A percentile compares a stretch with the other conserved stretches of the same genome.
Conservation (phyloP, 2,113 vertebrate species). For the Gopherus flavomarginatus region DNA sequence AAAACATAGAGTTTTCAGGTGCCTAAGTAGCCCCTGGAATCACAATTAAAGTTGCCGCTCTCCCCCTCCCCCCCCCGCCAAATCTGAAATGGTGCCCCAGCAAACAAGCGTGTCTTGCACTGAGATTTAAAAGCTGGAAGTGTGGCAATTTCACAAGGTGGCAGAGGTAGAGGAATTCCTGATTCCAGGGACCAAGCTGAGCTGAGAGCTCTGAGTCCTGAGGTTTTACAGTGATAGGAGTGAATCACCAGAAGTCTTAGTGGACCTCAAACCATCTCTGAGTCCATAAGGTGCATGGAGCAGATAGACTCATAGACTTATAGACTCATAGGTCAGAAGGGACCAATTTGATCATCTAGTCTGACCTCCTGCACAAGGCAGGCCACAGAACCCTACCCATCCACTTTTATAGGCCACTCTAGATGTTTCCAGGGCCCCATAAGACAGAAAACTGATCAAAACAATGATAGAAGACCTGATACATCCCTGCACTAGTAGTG, state of each 20-base stretch:
- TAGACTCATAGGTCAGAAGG: no score
- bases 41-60: no score
- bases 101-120: not conserved
- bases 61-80: no score
- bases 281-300: rapidly evolving
- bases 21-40: no score
- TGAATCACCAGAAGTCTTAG: not conserved
- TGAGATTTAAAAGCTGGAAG: not conserved
- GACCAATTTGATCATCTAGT: no score
- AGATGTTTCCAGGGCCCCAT: not conserved
- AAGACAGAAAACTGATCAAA: not conserved
- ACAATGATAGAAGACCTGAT: not conserved
- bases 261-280: not conserved
- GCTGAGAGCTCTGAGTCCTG: not conserved
- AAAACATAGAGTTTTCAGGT: no score
- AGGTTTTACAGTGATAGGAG: rapidly evolving
- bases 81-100: no score
- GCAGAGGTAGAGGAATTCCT: not conserved
- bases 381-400: no score
- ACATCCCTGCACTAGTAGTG: not conserved
- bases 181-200: not conserved
- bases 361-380: no score
- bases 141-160: not conserved
- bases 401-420: not conserved
- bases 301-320: no score